Evolutionary conservation across 2,113 vertebrate genomes (phyloP).

Genomic region (Sula dactylatra): DNA sequence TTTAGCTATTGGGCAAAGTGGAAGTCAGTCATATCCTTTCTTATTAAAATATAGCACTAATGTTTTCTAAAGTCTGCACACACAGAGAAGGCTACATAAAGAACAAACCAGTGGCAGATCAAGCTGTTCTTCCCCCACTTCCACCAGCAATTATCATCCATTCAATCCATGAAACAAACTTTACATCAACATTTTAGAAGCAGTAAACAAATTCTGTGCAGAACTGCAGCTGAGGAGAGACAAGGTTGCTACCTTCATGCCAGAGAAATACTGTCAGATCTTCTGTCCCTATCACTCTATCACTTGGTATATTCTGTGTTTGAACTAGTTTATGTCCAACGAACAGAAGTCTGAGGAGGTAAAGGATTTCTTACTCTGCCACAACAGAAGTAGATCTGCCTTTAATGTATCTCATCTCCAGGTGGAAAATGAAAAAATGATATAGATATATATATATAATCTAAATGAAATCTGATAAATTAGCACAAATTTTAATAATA

Average conservation of each 20-base stretch:
- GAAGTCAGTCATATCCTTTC: neutral
- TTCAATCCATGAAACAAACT: neutral
- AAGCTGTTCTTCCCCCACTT: neutral
- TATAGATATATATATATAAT: neutral
- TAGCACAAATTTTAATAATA: neutral
- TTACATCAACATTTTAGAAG: neutral
- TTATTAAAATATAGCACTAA: neutral
- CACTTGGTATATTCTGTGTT: neutral
- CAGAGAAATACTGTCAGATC: neutral
- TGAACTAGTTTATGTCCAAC: neutral
- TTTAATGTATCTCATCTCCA: neutral
- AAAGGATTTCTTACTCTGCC: neutral
- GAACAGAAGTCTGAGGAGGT: neutral
- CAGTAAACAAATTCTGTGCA: neutral
- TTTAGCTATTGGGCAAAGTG: neutral
- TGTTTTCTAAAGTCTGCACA: neutral
- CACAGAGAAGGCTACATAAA: neutral
- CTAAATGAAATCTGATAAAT: neutral
- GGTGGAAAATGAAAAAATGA: neutral
- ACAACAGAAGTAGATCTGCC: neutral
- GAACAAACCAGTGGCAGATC: neutral
- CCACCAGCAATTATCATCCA: neutral
- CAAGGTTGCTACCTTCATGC: neutral
- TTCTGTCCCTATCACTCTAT: neutral
- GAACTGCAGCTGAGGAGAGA: neutral